Base-by-base conservation (phyloP, 2,888 invertebrate genomes). In the Apoderus coryli region DNA sequence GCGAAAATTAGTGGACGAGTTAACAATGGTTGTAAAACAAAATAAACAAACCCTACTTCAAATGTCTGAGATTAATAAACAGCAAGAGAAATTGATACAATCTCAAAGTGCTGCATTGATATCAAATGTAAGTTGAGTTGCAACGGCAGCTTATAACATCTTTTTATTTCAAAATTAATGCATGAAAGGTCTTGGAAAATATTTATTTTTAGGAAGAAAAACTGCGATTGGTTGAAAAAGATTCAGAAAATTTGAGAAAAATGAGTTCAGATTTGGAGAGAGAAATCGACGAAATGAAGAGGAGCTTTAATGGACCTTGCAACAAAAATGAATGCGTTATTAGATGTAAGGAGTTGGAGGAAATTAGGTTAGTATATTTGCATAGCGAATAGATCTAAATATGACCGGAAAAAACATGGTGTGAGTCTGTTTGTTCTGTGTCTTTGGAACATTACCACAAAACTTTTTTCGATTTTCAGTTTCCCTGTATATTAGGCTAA, bases 1-100 rank as follows among this genome's bases (percentile, higher is more conserved):
- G 19, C 37, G 37, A 19, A 35, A 34, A 25, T 31, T 47, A n/a
- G 39, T 49, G 4, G 39, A 44, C 2, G 46, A 49, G 34, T 31
- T 49, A 23, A 44, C 45, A 3, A 33, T 27, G 3, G 42, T 47
- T 27, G 42, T 49, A 1, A 43, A 45, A 25, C 38, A 41, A 30
- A 47, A 48, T 32, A 48, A 48, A 36, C 30, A 29, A 11, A 44
- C 46, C 4, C 27, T 49, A 11, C 16, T 40, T n/a, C 43, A 47
- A 29, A 34, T 49, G 22, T 41, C 44, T 12, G 31, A 38, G 5
- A 42, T 45, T n/a, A 49, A 46, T 31, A 44, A 41, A 27, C 35
- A 46, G 19, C 48, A 49, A 31, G 46, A 49, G 27, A 28, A 22
- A 10, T 22, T 47, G 6, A 38, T 48, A 12, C 31, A 40, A 13